Evolutionary conservation across 2,888 invertebrate species (phyloP).

Genomic region (Metallyticus violacea): DNA sequence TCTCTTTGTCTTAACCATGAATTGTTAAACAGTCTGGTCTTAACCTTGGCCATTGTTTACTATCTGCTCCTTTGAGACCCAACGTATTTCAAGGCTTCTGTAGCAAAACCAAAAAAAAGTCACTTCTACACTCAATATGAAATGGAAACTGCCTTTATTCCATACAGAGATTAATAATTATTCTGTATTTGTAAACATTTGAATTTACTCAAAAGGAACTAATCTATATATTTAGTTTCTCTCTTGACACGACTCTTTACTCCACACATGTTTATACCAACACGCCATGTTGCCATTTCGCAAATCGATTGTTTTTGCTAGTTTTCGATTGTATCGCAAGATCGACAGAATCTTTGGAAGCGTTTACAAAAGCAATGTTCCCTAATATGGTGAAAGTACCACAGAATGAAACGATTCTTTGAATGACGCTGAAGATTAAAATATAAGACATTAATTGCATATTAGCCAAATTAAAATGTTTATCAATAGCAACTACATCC

Average conservation of each 20-base stretch:
- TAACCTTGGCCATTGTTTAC: constrained; percentile 9
- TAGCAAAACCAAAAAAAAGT: neutral
- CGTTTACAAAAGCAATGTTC: too few species aligned
- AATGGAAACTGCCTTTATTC: neutral
- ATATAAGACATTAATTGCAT: too few species aligned
- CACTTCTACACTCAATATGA: neutral
- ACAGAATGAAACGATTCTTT: too few species aligned
- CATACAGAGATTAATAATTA: neutral
- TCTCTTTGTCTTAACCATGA: constrained; percentile 61
- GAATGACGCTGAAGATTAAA: too few species aligned
- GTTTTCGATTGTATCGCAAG: too few species aligned
- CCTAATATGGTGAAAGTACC: too few species aligned
- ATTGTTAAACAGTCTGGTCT: constrained; percentile 39
- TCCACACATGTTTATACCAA: neutral
- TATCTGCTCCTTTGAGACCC: neutral
- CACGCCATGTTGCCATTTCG: neutral
- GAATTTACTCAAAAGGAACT: neutral
- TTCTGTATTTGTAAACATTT: neutral
- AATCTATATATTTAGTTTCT: neutral
- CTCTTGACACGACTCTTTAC: too few species aligned
- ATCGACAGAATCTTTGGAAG: too few species aligned
- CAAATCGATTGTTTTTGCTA: neutral
- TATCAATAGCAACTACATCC: too few species aligned
- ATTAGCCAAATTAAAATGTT: too few species aligned
- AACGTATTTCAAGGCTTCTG: neutral